Conservation (phyloP, 2,888 invertebrate species). For the Eupeodes luniger region DNA sequence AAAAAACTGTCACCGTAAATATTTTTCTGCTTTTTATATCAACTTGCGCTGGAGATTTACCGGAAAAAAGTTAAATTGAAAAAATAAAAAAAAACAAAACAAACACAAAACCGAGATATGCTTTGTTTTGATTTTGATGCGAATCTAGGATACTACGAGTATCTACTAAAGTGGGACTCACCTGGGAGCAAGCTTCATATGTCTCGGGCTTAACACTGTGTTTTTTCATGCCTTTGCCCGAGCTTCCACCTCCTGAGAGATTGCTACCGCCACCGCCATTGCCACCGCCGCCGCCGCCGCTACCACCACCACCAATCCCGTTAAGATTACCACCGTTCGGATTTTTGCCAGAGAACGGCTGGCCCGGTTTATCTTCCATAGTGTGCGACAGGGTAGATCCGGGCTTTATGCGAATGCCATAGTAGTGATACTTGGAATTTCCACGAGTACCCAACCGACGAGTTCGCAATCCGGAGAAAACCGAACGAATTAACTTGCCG, state of each 20-base stretch:
- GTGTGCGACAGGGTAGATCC: slow-evolving; percentile 89
- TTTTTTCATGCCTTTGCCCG: slow-evolving; percentile 79
- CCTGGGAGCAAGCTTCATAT: slow-evolving; percentile 84
- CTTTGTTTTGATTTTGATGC: not conserved
- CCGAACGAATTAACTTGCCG: slow-evolving; percentile 99
- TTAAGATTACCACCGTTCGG: slow-evolving; percentile 60
- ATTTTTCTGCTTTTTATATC: not conserved
- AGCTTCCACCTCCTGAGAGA: slow-evolving; percentile 48
- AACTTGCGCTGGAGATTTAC: not conserved
- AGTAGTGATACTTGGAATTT: slow-evolving; percentile 99
- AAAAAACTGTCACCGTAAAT: slow-evolving; percentile 1
- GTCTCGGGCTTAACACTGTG: slow-evolving; percentile 83
- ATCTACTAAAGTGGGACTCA: slow-evolving; percentile 66
- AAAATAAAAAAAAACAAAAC: not conserved
- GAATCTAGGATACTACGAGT: not conserved
- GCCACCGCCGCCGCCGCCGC: slow-evolving; percentile 43
- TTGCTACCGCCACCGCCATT: slow-evolving; percentile 35
- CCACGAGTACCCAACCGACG: slow-evolving; percentile 97
- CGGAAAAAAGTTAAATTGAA: not conserved
- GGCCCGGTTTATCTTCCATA: slow-evolving; percentile 84
- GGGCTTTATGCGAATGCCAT: slow-evolving; percentile 98
- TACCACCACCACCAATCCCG: slow-evolving; percentile 54
- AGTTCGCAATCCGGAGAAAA: slow-evolving; percentile 97
- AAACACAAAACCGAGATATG: not conserved
- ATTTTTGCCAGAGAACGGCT: slow-evolving; percentile 77